Evolutionary conservation across 1,140 invertebrate species (phyloP), one percentile per base, ranked within the genome.

Genomic region (Leptinotarsa texana): DNA sequence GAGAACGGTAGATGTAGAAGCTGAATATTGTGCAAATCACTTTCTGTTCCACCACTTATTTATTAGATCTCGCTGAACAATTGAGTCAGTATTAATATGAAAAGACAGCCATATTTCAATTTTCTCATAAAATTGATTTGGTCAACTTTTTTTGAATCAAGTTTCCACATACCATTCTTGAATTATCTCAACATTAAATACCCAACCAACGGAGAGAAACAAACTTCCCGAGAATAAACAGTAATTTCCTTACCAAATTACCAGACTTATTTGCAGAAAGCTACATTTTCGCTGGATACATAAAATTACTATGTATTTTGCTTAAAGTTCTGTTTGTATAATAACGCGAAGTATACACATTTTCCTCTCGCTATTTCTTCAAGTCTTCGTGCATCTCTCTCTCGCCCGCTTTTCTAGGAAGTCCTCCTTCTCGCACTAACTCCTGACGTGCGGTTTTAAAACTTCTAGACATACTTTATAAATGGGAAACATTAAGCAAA

Each of bases 161-260:
- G 33, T 42, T 42, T 42, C 33, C 33, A 42, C 11, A 42, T 3
- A 42, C 8, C 33, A 42, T 42, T 3, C 33, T 42, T 42, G 33
- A 42, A 42, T 66, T 66, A 66, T 21, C 67, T 69, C 18, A 63
- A 63, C 27, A 72, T 72, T 72, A 72, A 72, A 77, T 80, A 81
- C 79, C 78, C 79, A 78, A 77, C 78, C 79, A 78, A 77, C 75
- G 77, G 78, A 75, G 79, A 78, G 81, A 79, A 82, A 81, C 79
- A 83, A 84, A 84, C 82, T 83, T 84, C 80, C 75, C 78, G 72
- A 84, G 76, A 84, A 84, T 82, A 84, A 84, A 84, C 83, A 84
- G 79, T 83, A 84, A 83, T 84, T 84, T 84, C 83, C 82, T 84
- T 83, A 82, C 81, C 80, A 84, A 83, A 84, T 84, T 83, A 81